phyloP scores from a whole-genome alignment of 2,113 vertebrate genomes.

The Syngnathus scovelli region DNA sequence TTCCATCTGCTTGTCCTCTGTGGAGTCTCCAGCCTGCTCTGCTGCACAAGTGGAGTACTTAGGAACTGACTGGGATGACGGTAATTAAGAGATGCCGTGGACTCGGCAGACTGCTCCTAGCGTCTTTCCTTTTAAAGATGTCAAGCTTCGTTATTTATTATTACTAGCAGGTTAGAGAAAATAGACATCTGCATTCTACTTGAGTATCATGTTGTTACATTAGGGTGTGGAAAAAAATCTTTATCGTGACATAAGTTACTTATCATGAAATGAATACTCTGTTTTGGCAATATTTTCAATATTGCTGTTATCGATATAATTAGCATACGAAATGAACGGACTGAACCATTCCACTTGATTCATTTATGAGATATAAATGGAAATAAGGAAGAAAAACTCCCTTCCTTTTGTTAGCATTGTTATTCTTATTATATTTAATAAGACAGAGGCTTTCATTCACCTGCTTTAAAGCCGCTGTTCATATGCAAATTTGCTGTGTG shows the following conservation, averaged over 20 bases:
- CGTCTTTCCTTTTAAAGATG: neutral
- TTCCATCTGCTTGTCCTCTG: constrained; percentile 51
- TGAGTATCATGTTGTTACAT: neutral
- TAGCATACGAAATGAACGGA: too few species aligned
- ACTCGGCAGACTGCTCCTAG: constrained; percentile 26
- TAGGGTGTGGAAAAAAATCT: neutral
- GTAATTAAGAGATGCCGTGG: constrained; percentile 62
- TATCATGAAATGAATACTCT: too few species aligned
- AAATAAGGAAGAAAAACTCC: too few species aligned
- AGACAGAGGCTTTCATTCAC: neutral
- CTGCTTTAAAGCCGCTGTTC: constrained; percentile 39
- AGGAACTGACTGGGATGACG: constrained; percentile 48
- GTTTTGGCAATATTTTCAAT: too few species aligned
- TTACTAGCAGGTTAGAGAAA: constrained; percentile 32
- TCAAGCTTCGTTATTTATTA: constrained; percentile 31
- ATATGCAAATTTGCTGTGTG: constrained; percentile 46
- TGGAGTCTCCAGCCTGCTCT: constrained; percentile 23
- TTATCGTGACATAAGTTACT: too few species aligned
- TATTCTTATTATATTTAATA: constrained; percentile 3
- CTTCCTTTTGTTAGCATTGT: neutral
- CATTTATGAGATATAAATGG: too few species aligned
- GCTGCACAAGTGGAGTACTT: constrained; percentile 30
- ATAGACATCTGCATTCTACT: constrained; percentile 7
- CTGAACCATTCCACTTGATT: too few species aligned
- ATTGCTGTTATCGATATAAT: too few species aligned